Evolutionary conservation across 2,113 vertebrate species (phyloP).

Genomic region (Charadrius vociferus): DNA sequence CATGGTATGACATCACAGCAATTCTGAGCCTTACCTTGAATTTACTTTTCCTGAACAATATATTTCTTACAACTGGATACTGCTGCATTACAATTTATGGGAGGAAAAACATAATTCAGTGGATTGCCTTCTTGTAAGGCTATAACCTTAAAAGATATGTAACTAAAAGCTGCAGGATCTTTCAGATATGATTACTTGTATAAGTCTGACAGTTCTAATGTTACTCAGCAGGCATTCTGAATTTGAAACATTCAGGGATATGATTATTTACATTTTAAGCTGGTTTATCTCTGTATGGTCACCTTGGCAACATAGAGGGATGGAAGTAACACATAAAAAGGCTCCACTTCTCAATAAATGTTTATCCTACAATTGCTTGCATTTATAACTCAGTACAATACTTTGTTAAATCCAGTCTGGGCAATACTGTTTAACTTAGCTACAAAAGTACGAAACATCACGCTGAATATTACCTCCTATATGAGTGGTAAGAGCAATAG

Average conservation of each 20-base stretch:
- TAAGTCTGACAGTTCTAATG: slow-evolving; percentile 38
- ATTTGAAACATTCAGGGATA: slow-evolving; percentile 27
- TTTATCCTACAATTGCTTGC: neutral
- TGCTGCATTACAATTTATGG: neutral
- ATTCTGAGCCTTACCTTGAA: neutral
- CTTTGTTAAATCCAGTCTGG: neutral
- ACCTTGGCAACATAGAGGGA: slow-evolving; percentile 30
- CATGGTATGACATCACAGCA: neutral
- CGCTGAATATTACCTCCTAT: neutral
- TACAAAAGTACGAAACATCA: neutral
- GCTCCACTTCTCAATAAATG: neutral
- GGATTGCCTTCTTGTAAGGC: neutral
- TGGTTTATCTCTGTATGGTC: slow-evolving; percentile 30
- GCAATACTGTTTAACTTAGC: neutral
- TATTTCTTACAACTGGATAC: neutral
- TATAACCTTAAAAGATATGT: slow-evolving; percentile 22
- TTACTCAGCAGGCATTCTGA: slow-evolving; percentile 29
- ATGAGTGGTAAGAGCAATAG: neutral
- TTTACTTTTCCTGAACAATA: neutral
- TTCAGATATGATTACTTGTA: neutral
- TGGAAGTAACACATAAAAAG: neutral
- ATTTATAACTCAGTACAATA: neutral
- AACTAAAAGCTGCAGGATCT: slow-evolving; percentile 32
- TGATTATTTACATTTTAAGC: slow-evolving; percentile 47
- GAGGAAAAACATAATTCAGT: slow-evolving; percentile 2